Evolutionary conservation across 2,797 vertebrate genomes (phyloP), one percentile per base, ranked within the genome.

Genomic region (Sebastes dallii): DNA sequence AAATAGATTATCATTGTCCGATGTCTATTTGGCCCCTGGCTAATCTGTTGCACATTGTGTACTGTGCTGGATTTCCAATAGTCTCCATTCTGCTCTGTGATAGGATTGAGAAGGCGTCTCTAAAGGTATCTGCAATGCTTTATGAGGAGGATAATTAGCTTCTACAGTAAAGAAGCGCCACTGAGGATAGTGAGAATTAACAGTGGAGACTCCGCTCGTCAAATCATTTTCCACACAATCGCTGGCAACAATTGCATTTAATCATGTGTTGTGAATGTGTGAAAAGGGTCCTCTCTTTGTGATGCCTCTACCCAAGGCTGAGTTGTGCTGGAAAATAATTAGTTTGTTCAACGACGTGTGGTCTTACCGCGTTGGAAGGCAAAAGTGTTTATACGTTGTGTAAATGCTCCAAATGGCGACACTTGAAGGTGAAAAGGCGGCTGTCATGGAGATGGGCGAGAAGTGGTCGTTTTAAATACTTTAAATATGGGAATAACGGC

Each of bases 1-100:
- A 94, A 94, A 94, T 92, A 91, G 84, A 94, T 93, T 80, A 85
- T 87, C 77, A 85, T 87, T 90, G 91, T 94, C 90, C 74, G 16
- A 73, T 72, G 84, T 91, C 72, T 84, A 80, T 86, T 89, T 88
- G 82, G 88, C 83, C 77, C 68, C 36, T 68, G 76, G 86, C 86
- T 89, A 90, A 91, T 92, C 83, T 78, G 85, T 70, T 78, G 75
- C 81, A 84, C 77, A 82, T 80, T 88, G 82, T 92, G 72, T 74
- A 59, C 62, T 16, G 5, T 61, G 70, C 74, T 83, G 66, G 72
- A 70, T 87, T 83, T 82, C 72, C 82, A 85, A 65, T 72, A 55
- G 80, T 71, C 65, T 78, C 64, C 64, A 83, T 82, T 85, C 66
- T 87, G 75, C 29, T 67, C 27, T 55, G 8, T 73, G 69, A 83